phyloP scores from a whole-genome alignment of 2,113 vertebrate species.

The Nycticebus coucang region DNA sequence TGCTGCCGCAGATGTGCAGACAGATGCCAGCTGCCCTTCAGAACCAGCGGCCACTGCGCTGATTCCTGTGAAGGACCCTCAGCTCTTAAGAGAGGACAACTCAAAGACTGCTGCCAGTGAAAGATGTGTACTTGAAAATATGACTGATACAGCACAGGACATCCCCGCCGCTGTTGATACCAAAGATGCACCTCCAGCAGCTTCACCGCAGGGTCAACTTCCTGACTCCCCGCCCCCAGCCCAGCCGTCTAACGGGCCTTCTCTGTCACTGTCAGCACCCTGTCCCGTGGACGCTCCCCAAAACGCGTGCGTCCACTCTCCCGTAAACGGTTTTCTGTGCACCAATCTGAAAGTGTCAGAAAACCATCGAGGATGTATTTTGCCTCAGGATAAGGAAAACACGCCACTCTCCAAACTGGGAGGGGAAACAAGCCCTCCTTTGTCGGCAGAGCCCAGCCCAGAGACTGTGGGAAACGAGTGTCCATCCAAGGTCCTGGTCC shows the following conservation, averaged over 20 bases:
- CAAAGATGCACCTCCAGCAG: background rate
- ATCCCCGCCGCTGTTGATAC: background rate
- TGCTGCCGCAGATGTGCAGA: slow-evolving; percentile 64
- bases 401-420: background rate
- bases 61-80: background rate
- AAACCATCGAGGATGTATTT: background rate
- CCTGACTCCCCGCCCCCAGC: slow-evolving; percentile 54
- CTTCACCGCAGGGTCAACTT: background rate
- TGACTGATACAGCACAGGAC: background rate
- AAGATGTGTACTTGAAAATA: slow-evolving; percentile 7
- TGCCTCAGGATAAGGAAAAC: slow-evolving; percentile 19
- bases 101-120: background rate
- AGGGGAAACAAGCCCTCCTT: background rate
- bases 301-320: background rate
- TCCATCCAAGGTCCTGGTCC: slow-evolving; percentile 73
- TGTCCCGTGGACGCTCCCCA: background rate
- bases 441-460: background rate
- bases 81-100: background rate
- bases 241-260: slow-evolving; percentile 34
- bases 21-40: slow-evolving; percentile 37
- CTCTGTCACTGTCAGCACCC: background rate
- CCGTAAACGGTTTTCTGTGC: background rate
- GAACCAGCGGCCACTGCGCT: slow-evolving; percentile 55
- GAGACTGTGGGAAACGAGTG: background rate
- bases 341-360: slow-evolving; percentile 36